Evolutionary conservation across 2,888 invertebrate species (phyloP), one percentile per base, ranked within the genome.

Genomic region (Halictus quadricinctus): DNA sequence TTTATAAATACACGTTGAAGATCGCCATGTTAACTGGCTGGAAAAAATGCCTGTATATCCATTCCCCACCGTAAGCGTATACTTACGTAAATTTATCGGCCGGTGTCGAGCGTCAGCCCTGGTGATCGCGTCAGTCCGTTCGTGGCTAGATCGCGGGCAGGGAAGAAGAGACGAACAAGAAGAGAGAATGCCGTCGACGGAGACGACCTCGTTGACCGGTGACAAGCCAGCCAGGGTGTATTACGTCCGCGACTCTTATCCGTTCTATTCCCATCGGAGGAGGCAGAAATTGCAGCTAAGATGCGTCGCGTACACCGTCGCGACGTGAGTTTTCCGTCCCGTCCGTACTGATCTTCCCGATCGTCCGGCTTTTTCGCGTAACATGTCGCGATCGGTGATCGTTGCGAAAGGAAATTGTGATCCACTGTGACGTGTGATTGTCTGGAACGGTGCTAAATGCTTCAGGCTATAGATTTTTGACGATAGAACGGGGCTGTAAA

Each of bases 131-230:
- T 84, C 83, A 83, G 83, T 85, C 21, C 80, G 81, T 78, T 73
- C 69, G 80, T 78, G 58, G 75, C 66, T 12, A 15, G 54, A 72
- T 70, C 80, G 78, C 43, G 76, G 58, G 60, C 74, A 78, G 25
- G 36, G 75, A 83, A 72, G 76, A 72, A 60, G 60, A 25, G 60
- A 29, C 54, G 60, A 25, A 7, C 60, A 25, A 60, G 60, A 25
- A 25, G 60, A 60, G 13, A n/a, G 60, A 13, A 90, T 91, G 91
- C 77, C 89, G 70, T 78, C 73, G 43, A 79, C 90, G 76, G 92
- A 92, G 83, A 90, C 85, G 80, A 91, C 90, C 58, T 91, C 91
- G 73, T 84, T 92, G 84, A 88, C 87, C 78, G 73, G 74, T 18
- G 86, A 82, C 72, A 84, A 86, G 25, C 72, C 83, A 7, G 72